Conservation (phyloP, 2,888 invertebrate genomes). For the Pyrocoelia pectoralis region DNA sequence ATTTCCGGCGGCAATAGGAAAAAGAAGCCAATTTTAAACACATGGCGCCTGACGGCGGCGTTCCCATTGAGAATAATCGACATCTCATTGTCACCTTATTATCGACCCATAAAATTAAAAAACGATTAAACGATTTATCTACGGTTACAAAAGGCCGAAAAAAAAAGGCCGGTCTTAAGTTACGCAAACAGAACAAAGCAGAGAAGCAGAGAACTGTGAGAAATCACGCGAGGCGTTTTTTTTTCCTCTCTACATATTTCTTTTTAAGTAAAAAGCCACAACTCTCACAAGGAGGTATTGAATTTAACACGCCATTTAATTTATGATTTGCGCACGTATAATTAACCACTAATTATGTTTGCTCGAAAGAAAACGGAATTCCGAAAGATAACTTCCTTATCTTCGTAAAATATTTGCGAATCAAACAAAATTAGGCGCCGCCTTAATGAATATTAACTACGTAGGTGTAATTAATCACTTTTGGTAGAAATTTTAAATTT, state of each 20-base stretch:
- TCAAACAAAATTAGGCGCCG: neutral
- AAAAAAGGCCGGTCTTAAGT: neutral
- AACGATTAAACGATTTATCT: constrained; percentile 16
- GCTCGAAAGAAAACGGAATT: neutral
- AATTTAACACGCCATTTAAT: constrained; percentile 29
- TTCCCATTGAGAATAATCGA: constrained; percentile 16
- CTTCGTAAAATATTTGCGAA: neutral
- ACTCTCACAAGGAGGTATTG: constrained; percentile 23
- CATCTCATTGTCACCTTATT: constrained; percentile 22
- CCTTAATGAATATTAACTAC: too few relatives aligned
- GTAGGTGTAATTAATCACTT: too few relatives aligned
- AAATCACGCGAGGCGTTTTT: constrained; percentile 18
- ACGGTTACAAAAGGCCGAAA: neutral
- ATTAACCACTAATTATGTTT: constrained; percentile 21
- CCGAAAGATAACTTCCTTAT: neutral
- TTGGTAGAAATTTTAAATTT: too few relatives aligned
- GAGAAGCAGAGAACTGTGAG: constrained; percentile 14
- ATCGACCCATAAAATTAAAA: constrained; percentile 12
- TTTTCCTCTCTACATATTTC: neutral
- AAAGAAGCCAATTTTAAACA: constrained; percentile 5
- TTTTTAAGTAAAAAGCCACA: constrained; percentile 15
- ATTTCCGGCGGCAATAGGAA: neutral
- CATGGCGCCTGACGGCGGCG: constrained; percentile 17
- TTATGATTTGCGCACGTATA: constrained; percentile 24
- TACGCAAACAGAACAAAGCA: constrained; percentile 17